Evolutionary conservation across 2,888 invertebrate genomes (phyloP).

Genomic region (Macaria notata): DNA sequence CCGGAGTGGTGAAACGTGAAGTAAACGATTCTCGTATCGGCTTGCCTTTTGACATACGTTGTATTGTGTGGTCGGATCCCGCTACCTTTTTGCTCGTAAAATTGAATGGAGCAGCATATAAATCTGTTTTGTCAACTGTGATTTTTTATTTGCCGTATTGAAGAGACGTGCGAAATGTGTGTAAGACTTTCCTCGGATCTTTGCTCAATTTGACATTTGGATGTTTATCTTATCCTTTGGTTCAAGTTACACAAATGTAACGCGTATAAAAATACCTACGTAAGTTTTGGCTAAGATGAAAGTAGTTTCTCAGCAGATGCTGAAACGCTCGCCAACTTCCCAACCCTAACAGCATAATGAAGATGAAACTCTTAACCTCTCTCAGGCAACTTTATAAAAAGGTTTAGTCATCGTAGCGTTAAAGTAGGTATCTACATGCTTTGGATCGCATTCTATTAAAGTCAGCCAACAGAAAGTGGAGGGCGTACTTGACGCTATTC

Average conservation of each 20-base stretch:
- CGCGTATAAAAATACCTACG: too few species aligned
- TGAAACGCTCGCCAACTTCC: not conserved
- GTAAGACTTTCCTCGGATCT: not conserved
- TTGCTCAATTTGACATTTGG: not conserved
- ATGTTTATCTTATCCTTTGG: too few species aligned
- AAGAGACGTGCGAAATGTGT: not conserved
- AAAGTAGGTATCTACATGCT: conserved; percentile 28
- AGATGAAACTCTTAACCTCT: conserved; percentile 10
- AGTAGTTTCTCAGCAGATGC: too few species aligned
- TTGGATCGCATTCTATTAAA: conserved; percentile 46
- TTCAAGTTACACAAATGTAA: too few species aligned
- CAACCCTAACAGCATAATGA: conserved; percentile 14
- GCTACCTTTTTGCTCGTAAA: conserved; percentile 21
- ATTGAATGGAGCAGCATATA: conserved; percentile 16
- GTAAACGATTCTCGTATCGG: conserved; percentile 65
- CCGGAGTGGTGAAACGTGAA: conserved; percentile 70
- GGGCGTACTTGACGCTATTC: conserved; percentile 55
- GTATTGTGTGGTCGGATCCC: conserved; percentile 47
- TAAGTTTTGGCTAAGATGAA: too few species aligned
- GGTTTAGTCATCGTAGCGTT: conserved; percentile 17
- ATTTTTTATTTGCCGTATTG: conserved; percentile 6
- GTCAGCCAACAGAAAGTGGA: conserved; percentile 48
- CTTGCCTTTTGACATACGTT: conserved; percentile 59
- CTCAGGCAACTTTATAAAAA: conserved; percentile 14
- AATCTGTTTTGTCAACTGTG: conserved; percentile 12